phyloP scores from a whole-genome alignment of 1,140 invertebrate species.

The Tetramorium simillimum region DNA sequence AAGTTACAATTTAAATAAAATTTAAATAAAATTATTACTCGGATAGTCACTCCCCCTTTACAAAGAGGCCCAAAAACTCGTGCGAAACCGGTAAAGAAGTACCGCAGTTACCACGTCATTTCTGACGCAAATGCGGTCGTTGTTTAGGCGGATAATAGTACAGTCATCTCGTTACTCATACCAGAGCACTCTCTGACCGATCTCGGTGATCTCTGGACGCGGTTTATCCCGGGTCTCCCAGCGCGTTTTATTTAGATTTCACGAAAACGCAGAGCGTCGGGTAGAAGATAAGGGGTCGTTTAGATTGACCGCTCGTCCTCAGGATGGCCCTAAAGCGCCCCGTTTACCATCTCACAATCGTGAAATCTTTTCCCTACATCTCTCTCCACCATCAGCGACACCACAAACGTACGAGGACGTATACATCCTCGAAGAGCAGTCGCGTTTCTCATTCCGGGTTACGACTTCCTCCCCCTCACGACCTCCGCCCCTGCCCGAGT shows the following conservation, averaged over 20 bases:
- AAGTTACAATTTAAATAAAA: background rate
- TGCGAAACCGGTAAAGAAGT: slow-evolving; percentile 44
- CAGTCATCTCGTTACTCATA: slow-evolving; percentile 59
- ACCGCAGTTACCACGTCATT: slow-evolving; percentile 66
- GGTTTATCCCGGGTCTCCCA: slow-evolving; percentile 42
- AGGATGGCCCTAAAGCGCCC: slow-evolving; percentile 83
- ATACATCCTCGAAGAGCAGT: slow-evolving; percentile 42
- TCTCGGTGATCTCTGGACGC: slow-evolving; percentile 63
- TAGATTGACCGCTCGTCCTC: slow-evolving; percentile 84
- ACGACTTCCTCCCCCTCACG: slow-evolving; percentile 54
- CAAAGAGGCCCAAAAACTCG: background rate
- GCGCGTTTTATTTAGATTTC: slow-evolving; percentile 77
- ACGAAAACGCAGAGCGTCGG: slow-evolving; percentile 47
- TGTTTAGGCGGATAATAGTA: slow-evolving; percentile 65
- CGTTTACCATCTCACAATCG: slow-evolving; percentile 80
- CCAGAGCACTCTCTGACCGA: slow-evolving; percentile 44
- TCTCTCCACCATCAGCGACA: slow-evolving; percentile 47
- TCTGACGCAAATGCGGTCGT: slow-evolving; percentile 60
- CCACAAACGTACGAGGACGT: slow-evolving; percentile 18
- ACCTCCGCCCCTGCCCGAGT: background rate
- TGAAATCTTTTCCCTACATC: slow-evolving; percentile 80
- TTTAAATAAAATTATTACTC: background rate
- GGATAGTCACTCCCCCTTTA: background rate
- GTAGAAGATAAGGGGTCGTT: slow-evolving; percentile 82
- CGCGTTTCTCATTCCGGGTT: slow-evolving; percentile 52